Percentiles rank a stretch among this genome's conserved stretches.
These are phyloP conservation scores for Gobio gobio DNA, from an alignment of 2,113 vertebrate species.

Conservation along the genomic window DNA sequence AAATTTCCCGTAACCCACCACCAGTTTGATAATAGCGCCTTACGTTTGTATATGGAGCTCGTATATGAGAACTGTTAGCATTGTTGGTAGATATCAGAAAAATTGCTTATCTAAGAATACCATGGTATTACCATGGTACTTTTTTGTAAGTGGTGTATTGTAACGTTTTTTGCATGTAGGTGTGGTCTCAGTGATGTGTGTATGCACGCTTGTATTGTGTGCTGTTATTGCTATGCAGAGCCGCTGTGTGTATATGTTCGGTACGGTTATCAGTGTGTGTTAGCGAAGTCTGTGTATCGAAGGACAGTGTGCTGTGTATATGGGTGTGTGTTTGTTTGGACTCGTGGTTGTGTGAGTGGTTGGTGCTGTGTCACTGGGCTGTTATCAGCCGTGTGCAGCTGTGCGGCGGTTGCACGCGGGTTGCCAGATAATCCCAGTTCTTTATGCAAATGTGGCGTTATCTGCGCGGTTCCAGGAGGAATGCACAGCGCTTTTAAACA, in stretches of 20 bases:
- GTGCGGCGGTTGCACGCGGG: conserved; percentile 65
- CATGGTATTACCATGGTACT: neutral
- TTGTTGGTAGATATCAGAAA: neutral
- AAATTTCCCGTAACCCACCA: neutral
- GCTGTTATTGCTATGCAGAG: conserved; percentile 39
- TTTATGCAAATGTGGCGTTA: conserved; percentile 75
- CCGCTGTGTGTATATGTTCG: conserved; percentile 37
- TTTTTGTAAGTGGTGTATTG: neutral
- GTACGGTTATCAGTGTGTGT: conserved; percentile 21
- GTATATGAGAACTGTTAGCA: neutral
- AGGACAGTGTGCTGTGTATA: conserved; percentile 39
- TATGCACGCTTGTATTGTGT: conserved; percentile 31
- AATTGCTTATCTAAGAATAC: neutral
- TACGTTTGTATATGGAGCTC: neutral
- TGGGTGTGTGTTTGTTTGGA: conserved; percentile 44
- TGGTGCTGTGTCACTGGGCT: conserved; percentile 68
- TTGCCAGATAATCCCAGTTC: conserved; percentile 77
- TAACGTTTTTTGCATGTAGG: neutral
- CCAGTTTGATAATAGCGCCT: neutral
- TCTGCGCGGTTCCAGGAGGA: conserved; percentile 67
- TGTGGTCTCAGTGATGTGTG: conserved; percentile 16
- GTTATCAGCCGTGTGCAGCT: conserved; percentile 72
- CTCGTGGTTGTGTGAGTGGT: conserved; percentile 58
- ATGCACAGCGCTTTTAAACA: conserved; percentile 64
- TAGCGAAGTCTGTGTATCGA: neutral